Conservation (phyloP, 2,888 invertebrate genomes). For the Drosophila quinaria region DNA sequence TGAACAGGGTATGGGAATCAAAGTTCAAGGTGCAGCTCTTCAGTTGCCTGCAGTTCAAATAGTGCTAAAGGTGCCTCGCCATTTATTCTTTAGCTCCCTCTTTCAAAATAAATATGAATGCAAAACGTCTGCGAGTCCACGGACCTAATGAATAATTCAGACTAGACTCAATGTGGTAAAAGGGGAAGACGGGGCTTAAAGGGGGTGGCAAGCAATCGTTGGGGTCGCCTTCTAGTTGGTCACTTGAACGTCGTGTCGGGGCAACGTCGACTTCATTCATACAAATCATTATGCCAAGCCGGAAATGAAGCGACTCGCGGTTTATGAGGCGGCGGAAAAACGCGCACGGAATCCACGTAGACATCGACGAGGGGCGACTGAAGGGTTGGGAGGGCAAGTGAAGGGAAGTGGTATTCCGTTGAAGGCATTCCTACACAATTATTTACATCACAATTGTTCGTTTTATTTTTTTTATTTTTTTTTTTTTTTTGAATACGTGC, state of each 20-base stretch:
- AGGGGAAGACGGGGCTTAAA: not conserved
- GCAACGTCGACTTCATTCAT: slow-evolving; percentile 59
- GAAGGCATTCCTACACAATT: slow-evolving; percentile 34
- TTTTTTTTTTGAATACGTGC: slow-evolving; percentile 4
- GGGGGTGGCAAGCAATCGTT: not conserved
- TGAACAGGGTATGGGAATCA: slow-evolving; percentile 13
- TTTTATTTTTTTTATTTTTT: slow-evolving; percentile 33
- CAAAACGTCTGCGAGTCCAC: slow-evolving; percentile 51
- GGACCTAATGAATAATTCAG: slow-evolving; percentile 74
- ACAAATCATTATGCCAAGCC: slow-evolving; percentile 76
- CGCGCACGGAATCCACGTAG: slow-evolving; percentile 28
- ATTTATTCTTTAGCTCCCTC: slow-evolving; percentile 43
- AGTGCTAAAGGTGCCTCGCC: slow-evolving; percentile 15
- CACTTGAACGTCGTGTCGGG: slow-evolving; percentile 61
- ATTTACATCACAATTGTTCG: slow-evolving; percentile 65
- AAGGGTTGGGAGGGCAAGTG: not conserved
- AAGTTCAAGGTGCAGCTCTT: slow-evolving; percentile 54
- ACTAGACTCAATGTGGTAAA: slow-evolving; percentile 9
- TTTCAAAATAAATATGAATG: slow-evolving; percentile 46
- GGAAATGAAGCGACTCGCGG: slow-evolving; percentile 75
- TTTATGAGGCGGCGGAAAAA: slow-evolving; percentile 54
- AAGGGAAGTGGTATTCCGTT: not conserved
- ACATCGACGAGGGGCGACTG: not conserved
- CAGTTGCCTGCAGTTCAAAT: slow-evolving; percentile 7
- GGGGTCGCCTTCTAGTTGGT: slow-evolving; percentile 43